These are phyloP conservation scores for Bellardia bayeri DNA, from an alignment of 2,888 invertebrate species.

Conservation along the genomic window DNA sequence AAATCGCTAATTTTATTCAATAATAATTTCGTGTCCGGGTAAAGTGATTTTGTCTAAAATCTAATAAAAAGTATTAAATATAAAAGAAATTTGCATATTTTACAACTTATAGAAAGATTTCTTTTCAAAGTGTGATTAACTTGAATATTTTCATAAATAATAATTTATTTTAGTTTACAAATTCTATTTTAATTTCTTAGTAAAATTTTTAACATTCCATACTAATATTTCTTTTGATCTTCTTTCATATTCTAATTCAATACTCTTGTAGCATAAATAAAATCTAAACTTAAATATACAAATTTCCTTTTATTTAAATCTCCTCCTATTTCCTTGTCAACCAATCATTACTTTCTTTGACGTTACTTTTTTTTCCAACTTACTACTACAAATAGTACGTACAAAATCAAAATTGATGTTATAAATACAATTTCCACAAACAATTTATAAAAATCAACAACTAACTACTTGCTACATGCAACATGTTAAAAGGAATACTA, in stretches of 20 bases:
- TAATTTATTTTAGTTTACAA: too few species aligned
- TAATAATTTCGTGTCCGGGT: too few species aligned
- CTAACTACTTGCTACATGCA: conserved; percentile 53
- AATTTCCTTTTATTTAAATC: conserved; percentile 36
- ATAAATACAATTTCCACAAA: conserved; percentile 69
- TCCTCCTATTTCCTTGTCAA: conserved; percentile 7
- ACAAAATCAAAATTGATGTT: conserved; percentile 58
- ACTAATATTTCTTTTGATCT: background rate
- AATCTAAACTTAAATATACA: conserved; percentile 11
- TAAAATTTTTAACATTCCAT: too few species aligned
- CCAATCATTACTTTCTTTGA: conserved; percentile 18
- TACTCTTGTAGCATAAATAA: background rate
- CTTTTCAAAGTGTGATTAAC: too few species aligned
- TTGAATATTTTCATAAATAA: too few species aligned
- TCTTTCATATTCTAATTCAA: background rate
- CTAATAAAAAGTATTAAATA: too few species aligned
- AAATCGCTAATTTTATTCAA: too few species aligned
- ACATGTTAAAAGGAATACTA: conserved; percentile 37
- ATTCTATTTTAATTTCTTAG: too few species aligned
- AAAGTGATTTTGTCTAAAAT: too few species aligned
- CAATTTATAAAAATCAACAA: conserved; percentile 65
- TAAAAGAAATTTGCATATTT: too few species aligned
- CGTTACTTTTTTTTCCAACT: background rate
- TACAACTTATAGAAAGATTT: too few species aligned
- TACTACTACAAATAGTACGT: background rate